Evolutionary conservation across 2,888 invertebrate species (phyloP).

Genomic region (Chrysomela aeneicollis): DNA sequence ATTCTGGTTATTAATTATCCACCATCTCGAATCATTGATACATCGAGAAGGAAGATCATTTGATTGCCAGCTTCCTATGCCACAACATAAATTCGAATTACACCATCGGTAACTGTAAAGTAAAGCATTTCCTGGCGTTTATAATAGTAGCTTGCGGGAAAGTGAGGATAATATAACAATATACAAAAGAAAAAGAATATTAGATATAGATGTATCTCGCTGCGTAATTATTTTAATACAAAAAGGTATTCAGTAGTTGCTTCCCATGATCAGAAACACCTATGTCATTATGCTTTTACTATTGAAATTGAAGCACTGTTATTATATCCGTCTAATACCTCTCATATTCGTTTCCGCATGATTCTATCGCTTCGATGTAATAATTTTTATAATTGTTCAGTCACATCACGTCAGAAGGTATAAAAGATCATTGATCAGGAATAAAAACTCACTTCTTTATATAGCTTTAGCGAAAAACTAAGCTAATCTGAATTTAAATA

Average conservation of each 20-base stretch:
- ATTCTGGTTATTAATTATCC: too few relatives aligned
- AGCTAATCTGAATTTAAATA: too few relatives aligned
- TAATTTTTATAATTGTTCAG: constrained; percentile 3
- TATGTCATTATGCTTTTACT: neutral
- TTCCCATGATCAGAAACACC: constrained; percentile 4
- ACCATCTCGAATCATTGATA: constrained; percentile 3
- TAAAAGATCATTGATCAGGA: too few relatives aligned
- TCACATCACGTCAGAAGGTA: neutral
- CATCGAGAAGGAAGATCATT: neutral
- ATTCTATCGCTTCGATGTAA: constrained; percentile 17
- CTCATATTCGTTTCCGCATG: neutral
- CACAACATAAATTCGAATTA: neutral
- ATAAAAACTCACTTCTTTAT: too few relatives aligned
- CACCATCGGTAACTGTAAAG: constrained; percentile 7
- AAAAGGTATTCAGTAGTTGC: constrained; percentile 11
- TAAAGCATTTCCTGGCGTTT: constrained; percentile 22
- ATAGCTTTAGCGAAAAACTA: too few relatives aligned
- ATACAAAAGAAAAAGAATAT: constrained; percentile 9
- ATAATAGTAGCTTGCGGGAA: constrained; percentile 24
- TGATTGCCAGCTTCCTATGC: constrained; percentile 4
- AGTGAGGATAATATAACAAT: constrained; percentile 29
- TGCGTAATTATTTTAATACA: constrained; percentile 3
- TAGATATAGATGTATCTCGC: neutral
- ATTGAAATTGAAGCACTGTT: neutral
- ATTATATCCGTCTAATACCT: neutral